phyloP scores from a whole-genome alignment of 2,888 invertebrate species.

The Hoplodrina ambigua region DNA sequence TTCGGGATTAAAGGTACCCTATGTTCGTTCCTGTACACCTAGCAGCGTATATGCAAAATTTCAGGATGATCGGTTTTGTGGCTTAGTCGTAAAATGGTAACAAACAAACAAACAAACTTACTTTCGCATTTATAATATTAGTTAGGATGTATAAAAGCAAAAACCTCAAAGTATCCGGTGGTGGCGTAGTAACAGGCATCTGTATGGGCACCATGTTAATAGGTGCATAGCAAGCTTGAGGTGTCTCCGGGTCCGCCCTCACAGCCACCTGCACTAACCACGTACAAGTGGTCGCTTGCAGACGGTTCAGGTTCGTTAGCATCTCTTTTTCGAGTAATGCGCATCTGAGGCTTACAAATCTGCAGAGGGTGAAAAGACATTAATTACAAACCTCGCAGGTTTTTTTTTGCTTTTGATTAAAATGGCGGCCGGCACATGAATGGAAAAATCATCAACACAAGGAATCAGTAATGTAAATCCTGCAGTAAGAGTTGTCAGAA shows the following conservation, averaged over 20 bases:
- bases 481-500: too few species aligned
- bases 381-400: not conserved
- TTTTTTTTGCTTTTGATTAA: not conserved
- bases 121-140: too few species aligned
- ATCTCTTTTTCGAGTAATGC: conserved; percentile 94
- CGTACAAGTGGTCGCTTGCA: conserved; percentile 95
- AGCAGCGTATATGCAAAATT: too few species aligned
- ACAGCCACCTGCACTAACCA: conserved; percentile 96
- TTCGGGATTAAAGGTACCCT: too few species aligned
- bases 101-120: too few species aligned
- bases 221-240: conserved; percentile 91
- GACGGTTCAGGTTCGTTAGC: conserved; percentile 92
- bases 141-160: conserved; percentile 68
- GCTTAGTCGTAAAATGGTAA: too few species aligned
- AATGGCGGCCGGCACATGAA: too few species aligned
- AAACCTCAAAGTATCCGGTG: conserved; percentile 93
- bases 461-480: too few species aligned
- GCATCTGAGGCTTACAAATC: conserved; percentile 93
- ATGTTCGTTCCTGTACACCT: too few species aligned
- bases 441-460: too few species aligned
- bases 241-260: conserved; percentile 78
- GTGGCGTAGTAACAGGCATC: conserved; percentile 92
- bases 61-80: too few species aligned
- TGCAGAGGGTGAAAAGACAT: conserved; percentile 70
- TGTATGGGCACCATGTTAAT: conserved; percentile 86